phyloP scores from a whole-genome alignment of 2,797 vertebrate genomes.

The Sebastes nivosus region DNA sequence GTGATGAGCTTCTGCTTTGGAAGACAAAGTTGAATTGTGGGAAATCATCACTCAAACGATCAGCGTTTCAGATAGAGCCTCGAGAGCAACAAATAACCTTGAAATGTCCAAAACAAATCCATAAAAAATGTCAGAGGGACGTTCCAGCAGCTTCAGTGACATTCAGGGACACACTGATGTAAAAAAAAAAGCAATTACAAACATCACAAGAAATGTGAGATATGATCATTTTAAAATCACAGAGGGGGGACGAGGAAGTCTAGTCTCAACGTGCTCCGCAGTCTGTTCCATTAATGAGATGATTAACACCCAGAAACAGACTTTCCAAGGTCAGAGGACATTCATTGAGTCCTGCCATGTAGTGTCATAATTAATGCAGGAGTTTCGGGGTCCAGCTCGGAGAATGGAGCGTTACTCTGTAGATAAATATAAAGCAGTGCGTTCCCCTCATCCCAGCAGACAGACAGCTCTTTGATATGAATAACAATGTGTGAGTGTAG shows the following conservation, averaged over 20 bases:
- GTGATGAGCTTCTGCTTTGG: not conserved
- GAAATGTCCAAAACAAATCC: slow-evolving; percentile 26
- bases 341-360: slow-evolving; percentile 16
- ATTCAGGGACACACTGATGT: slow-evolving; percentile 31
- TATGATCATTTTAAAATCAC: slow-evolving; percentile 47
- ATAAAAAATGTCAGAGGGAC: not conserved
- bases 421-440: slow-evolving; percentile 2
- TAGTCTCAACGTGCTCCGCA: slow-evolving; percentile 22
- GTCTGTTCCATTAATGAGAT: slow-evolving; percentile 30
- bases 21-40: not conserved
- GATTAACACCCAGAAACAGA: slow-evolving; percentile 38
- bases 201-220: slow-evolving; percentile 58
- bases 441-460: slow-evolving; percentile 4
- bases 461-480: slow-evolving; percentile 26
- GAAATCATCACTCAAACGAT: not conserved
- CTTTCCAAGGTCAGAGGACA: slow-evolving; percentile 47
- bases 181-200: slow-evolving; percentile 50
- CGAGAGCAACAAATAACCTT: slow-evolving; percentile 10
- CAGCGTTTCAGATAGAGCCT: not conserved
- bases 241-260: slow-evolving; percentile 24
- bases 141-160: slow-evolving; percentile 26
- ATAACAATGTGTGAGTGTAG: slow-evolving; percentile 26
- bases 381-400: not conserved
- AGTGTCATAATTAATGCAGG: slow-evolving; percentile 18
- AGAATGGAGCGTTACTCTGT: not conserved